A percentile compares a stretch with the other conserved stretches of the same genome.
These are phyloP conservation scores for Mus musculus DNA, from an alignment of 2,113 vertebrate species.

Conservation along the genomic window DNA sequence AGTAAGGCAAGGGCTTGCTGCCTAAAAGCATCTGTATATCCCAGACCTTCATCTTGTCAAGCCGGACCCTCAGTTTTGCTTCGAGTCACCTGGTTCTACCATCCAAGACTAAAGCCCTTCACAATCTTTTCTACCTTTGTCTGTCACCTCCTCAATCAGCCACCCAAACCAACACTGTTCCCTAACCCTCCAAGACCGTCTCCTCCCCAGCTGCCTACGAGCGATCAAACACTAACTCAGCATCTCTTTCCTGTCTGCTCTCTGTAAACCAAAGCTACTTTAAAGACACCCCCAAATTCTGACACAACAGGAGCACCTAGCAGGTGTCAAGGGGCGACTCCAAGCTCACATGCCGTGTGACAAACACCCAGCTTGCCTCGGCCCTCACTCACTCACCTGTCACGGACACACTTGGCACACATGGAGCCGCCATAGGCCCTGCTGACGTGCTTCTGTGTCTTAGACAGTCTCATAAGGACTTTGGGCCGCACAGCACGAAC, in stretches of 20 bases:
- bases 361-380: fast-evolving
- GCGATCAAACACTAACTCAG: too few species aligned
- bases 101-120: background rate
- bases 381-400: conserved; percentile 90
- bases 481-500: conserved; percentile 97
- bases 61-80: too few species aligned
- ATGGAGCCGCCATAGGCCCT: conserved; percentile 99
- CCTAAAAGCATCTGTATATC: background rate
- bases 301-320: background rate
- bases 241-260: background rate
- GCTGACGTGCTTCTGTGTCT: conserved; percentile 98
- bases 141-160: background rate
- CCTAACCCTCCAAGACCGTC: background rate
- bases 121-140: background rate
- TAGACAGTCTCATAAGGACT: conserved; percentile 98
- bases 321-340: background rate
- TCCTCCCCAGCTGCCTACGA: background rate
- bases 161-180: background rate
- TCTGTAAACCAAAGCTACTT: background rate
- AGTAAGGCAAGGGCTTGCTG: background rate
- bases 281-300: background rate
- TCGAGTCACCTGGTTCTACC: background rate
- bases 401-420: conserved; percentile 98
- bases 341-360: background rate
- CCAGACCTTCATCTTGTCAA: background rate